Conservation (phyloP, 2,888 invertebrate species). For the Clistopyga incitator region DNA sequence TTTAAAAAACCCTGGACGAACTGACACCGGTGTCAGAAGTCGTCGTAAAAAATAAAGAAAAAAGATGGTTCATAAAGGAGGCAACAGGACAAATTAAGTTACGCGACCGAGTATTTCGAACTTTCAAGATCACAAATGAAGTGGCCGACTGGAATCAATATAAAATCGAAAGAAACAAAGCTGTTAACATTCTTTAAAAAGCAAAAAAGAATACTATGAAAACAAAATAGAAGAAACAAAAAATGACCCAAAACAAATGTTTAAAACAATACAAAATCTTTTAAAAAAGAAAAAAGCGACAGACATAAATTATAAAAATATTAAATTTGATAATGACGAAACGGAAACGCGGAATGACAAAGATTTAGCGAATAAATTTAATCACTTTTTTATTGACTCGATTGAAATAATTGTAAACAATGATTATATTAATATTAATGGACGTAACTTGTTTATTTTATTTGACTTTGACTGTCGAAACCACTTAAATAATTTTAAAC, state of each 20-base stretch:
- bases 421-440: not conserved
- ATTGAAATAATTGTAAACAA: constrained; percentile 5
- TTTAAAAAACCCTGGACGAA: not conserved
- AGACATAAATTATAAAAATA: constrained; percentile 16
- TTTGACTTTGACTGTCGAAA: not conserved
- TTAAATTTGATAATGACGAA: constrained; percentile 23
- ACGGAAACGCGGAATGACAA: constrained; percentile 20
- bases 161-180: not conserved
- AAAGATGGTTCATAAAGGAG: not conserved
- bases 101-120: not conserved
- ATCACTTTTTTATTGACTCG: constrained; percentile 23
- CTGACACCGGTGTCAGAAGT: constrained; percentile 5
- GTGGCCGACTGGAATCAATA: not conserved
- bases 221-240: not conserved
- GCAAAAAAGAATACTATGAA: not conserved
- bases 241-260: constrained; percentile 11
- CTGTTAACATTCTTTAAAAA: not conserved
- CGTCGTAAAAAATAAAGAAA: constrained; percentile 19
- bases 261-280: constrained; percentile 5
- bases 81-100: constrained; percentile 8
- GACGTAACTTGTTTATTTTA: not conserved
- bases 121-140: not conserved
- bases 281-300: constrained; percentile 17
- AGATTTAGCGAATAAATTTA: constrained; percentile 22
- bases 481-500: not conserved